Conservation (phyloP, 1,140 invertebrate species). For the Papilio machaon region DNA sequence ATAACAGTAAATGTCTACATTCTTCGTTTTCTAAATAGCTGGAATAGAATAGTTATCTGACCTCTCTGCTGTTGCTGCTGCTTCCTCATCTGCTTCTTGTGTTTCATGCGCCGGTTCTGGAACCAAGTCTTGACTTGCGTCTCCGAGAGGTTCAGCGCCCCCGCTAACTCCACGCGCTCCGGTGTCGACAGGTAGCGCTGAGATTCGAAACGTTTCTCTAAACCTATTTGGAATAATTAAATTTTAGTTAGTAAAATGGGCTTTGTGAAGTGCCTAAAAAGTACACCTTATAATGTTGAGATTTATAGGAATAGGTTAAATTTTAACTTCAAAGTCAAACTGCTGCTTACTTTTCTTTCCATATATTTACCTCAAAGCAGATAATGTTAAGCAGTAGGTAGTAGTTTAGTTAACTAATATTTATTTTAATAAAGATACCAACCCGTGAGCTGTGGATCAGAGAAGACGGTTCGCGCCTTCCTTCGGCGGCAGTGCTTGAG, state of each 20-base stretch:
- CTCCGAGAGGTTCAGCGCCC: constrained; percentile 95
- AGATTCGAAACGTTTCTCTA: constrained; percentile 97
- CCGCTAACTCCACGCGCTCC: constrained; percentile 96
- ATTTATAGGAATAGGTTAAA: too few relatives aligned
- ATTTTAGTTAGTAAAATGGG: constrained; percentile 1
- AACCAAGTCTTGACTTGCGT: constrained; percentile 99
- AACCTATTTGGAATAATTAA: constrained; percentile 80
- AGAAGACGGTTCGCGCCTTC: constrained; percentile 98
- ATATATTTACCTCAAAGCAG: too few relatives aligned
- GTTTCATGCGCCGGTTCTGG: constrained; percentile 98
- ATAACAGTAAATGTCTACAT: background rate
- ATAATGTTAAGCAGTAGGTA: background rate
- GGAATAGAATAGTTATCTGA: constrained; percentile 40
- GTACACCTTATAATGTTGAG: too few relatives aligned
- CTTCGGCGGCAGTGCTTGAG: constrained; percentile 94
- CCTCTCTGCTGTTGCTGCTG: constrained; percentile 77
- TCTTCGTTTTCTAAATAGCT: background rate
- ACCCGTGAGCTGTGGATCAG: constrained; percentile 95
- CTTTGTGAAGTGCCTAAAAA: background rate
- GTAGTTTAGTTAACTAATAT: background rate
- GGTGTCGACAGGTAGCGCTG: constrained; percentile 98
- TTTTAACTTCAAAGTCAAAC: too few relatives aligned
- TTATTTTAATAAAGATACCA: constrained; percentile 2
- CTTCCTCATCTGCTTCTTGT: constrained; percentile 95
- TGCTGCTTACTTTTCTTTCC: too few relatives aligned